Conservation (phyloP, 1,140 invertebrate species). For the Lepidurus apus region DNA sequence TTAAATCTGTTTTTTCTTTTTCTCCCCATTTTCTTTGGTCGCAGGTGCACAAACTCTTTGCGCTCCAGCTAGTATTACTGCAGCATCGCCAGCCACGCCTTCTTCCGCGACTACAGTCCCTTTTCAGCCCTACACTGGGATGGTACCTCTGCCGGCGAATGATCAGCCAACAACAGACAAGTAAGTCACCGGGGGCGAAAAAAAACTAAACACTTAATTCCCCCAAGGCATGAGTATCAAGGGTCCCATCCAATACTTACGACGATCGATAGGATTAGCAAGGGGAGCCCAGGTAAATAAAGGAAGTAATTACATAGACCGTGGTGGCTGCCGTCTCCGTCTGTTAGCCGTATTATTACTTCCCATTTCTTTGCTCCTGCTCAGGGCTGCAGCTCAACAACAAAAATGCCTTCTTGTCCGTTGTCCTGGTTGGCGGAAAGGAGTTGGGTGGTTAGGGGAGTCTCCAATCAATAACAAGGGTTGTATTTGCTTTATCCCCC, state of each 20-base stretch:
- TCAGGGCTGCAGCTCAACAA: not conserved
- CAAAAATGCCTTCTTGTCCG: not conserved
- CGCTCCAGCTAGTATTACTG: not conserved
- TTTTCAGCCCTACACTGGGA: not conserved
- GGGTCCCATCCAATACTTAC: not conserved
- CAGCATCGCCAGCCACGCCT: not conserved
- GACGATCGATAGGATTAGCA: not conserved
- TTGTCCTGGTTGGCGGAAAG: not conserved
- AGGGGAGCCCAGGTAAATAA: not conserved
- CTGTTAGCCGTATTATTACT: conserved; percentile 11
- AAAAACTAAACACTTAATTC: not conserved
- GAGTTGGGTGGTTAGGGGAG: not conserved
- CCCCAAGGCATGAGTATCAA: not conserved
- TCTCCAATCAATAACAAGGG: not conserved
- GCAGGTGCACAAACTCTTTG: conserved; percentile 9
- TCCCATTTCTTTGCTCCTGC: not conserved
- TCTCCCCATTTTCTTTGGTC: not conserved
- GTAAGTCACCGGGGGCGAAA: not conserved
- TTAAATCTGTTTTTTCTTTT: not conserved
- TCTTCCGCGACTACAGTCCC: not conserved
- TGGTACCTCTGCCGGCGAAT: not conserved
- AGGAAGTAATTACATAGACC: conserved; percentile 7
- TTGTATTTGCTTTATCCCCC: conserved; percentile 10
- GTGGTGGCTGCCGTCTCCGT: not conserved
- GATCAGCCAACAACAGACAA: not conserved